phyloP scores from a whole-genome alignment of 2,888 invertebrate species.

The Monopis laevigella region DNA sequence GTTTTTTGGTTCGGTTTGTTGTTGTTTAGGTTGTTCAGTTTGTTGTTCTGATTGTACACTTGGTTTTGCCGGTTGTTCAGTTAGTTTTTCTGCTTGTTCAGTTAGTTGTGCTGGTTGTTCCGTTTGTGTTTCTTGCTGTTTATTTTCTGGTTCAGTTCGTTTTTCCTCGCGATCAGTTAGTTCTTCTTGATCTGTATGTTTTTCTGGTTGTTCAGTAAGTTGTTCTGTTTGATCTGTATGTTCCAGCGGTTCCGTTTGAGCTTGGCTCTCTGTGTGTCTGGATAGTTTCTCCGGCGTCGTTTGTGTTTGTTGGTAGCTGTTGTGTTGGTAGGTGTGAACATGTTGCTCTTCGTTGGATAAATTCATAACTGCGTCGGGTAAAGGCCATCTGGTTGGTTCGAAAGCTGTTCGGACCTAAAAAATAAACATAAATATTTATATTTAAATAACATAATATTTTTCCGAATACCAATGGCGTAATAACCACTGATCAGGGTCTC shows the following conservation, averaged over 20 bases:
- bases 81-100: no score
- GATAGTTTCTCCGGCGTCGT: slow-evolving; percentile 11
- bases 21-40: background rate
- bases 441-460: no score
- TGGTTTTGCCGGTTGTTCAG: no score
- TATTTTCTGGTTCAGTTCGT: no score
- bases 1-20: background rate
- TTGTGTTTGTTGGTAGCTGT: slow-evolving; percentile 23
- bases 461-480: no score
- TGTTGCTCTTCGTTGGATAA: no score
- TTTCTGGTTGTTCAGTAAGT: no score
- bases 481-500: no score
- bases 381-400: slow-evolving; percentile 90
- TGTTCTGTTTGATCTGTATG: background rate
- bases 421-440: slow-evolving; percentile 11
- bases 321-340: slow-evolving; percentile 23
- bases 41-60: no score
- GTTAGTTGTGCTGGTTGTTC: background rate
- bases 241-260: slow-evolving; percentile 1
- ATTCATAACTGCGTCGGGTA: slow-evolving; percentile 74
- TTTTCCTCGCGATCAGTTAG: no score
- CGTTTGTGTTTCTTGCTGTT: background rate
- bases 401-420: slow-evolving; percentile 81
- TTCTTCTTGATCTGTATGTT: no score
- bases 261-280: background rate